These are phyloP conservation scores for Acanthosepion esculentum DNA, from an alignment of 2,888 invertebrate species.

Conservation along the genomic window DNA sequence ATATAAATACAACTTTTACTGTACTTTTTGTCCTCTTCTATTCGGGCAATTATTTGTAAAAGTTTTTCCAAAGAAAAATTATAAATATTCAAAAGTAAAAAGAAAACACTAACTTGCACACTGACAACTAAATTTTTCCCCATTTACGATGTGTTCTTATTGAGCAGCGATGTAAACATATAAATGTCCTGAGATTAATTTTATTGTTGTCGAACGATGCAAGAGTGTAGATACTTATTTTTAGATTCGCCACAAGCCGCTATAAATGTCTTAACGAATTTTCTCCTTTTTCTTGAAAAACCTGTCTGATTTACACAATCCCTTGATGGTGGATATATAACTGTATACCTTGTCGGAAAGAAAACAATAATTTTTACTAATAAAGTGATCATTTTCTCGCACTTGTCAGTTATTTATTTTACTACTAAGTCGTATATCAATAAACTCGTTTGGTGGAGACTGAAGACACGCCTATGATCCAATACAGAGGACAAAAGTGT, in stretches of 20 bases:
- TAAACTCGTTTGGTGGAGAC: background rate
- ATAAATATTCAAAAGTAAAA: background rate
- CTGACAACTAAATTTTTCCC: background rate
- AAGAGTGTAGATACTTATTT: background rate
- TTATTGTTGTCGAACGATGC: background rate
- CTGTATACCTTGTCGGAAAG: background rate
- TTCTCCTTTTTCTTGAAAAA: background rate
- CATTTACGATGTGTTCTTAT: background rate
- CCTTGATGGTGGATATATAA: background rate
- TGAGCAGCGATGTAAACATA: background rate
- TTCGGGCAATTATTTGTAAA: background rate
- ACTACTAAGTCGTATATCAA: background rate
- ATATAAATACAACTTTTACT: background rate
- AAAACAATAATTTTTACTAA: background rate
- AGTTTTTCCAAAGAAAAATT: background rate
- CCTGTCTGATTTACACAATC: background rate
- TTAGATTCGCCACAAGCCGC: background rate
- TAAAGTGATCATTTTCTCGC: background rate
- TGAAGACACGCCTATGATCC: background rate
- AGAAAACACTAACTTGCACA: background rate
- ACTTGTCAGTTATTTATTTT: background rate
- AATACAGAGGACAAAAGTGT: no score
- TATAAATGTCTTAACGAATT: background rate
- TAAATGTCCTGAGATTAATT: background rate
- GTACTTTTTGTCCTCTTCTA: background rate